Percentiles rank a stretch among this genome's conserved stretches.
Evolutionary conservation across 2,113 vertebrate genomes (phyloP).

Genomic region (Numida meleagris): DNA sequence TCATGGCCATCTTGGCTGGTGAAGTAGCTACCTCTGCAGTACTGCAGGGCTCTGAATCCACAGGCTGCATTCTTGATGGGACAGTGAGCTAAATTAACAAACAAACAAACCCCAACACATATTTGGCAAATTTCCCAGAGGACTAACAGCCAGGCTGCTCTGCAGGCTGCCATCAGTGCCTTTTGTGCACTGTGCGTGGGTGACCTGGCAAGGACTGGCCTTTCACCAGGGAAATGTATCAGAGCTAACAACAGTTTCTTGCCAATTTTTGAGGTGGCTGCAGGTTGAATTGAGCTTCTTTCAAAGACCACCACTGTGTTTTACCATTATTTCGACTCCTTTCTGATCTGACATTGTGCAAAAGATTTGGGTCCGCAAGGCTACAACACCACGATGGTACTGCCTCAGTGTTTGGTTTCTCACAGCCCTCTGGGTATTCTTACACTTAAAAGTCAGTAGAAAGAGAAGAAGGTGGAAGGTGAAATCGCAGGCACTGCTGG

Average conservation of each 20-base stretch:
- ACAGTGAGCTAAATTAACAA: not conserved
- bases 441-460: not conserved
- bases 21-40: not conserved
- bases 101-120: not conserved
- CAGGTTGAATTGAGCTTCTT: not conserved
- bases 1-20: not conserved
- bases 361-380: not conserved
- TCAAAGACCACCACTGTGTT: not conserved
- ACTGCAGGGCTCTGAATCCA: not conserved
- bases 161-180: not conserved
- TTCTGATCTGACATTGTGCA: not conserved
- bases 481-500: not conserved
- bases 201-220: not conserved
- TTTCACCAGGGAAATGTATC: not conserved
- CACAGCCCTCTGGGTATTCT: fast-evolving
- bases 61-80: not conserved
- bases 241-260: not conserved
- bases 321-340: not conserved
- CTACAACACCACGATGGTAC: not conserved
- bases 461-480: not conserved
- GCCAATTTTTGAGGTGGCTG: not conserved
- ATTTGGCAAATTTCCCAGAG: not conserved
- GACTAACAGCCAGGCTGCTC: not conserved
- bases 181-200: not conserved
- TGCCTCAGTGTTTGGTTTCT: not conserved